Evolutionary conservation across 2,797 vertebrate species (phyloP).

Genomic region (Microctenopoma stevenorrisi): DNA sequence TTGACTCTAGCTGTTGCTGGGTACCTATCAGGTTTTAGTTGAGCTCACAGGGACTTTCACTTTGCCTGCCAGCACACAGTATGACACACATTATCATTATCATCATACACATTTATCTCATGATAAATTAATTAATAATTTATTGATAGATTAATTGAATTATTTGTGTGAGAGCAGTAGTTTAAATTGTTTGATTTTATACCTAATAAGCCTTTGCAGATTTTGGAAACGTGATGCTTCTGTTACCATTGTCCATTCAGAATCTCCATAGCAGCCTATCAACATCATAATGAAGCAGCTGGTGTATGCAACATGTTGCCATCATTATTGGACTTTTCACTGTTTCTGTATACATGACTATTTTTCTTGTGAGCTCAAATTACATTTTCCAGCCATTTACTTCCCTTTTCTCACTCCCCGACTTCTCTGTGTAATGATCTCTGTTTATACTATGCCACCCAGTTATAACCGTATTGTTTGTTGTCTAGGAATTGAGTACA

Average conservation of each 20-base stretch:
- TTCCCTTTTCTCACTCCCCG: slow-evolving; percentile 5
- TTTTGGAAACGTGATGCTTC: neutral
- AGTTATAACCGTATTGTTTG: slow-evolving; percentile 33
- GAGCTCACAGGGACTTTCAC: slow-evolving; percentile 55
- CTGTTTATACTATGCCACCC: neutral
- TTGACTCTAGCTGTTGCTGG: slow-evolving; percentile 60
- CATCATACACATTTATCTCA: too few species aligned
- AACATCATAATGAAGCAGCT: slow-evolving; percentile 21
- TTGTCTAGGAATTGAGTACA: slow-evolving; percentile 43
- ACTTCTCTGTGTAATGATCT: slow-evolving; percentile 7
- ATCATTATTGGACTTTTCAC: neutral
- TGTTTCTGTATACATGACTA: neutral
- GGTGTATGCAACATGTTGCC: slow-evolving; percentile 12
- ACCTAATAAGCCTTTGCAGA: neutral
- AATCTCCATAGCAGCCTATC: neutral
- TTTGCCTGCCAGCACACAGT: slow-evolving; percentile 51
- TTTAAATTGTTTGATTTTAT: slow-evolving; percentile 2
- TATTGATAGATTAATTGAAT: too few species aligned
- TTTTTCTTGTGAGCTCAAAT: neutral
- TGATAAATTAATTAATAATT: too few species aligned
- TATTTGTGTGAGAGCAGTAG: too few species aligned
- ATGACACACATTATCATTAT: neutral
- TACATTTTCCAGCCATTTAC: slow-evolving; percentile 5
- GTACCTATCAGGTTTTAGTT: slow-evolving; percentile 64
- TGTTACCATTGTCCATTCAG: neutral